phyloP scores from a whole-genome alignment of 2,888 invertebrate species.

The Endomychus coccineus region DNA sequence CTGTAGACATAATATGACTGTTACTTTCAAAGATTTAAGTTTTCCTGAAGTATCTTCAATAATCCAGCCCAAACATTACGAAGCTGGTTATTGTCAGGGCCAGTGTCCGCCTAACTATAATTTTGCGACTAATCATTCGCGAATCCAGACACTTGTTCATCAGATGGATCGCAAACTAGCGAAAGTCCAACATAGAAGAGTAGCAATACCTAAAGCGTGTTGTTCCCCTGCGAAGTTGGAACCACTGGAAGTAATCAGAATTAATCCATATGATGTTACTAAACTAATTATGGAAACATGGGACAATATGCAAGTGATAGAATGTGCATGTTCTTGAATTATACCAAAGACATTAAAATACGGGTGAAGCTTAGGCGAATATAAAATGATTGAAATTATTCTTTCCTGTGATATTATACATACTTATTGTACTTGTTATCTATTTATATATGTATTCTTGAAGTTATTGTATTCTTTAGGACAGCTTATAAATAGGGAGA shows the following conservation, averaged over 20 bases:
- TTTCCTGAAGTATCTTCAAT: constrained; percentile 50
- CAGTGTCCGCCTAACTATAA: constrained; percentile 61
- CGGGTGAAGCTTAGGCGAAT: constrained; percentile 9
- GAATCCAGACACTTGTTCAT: constrained; percentile 61
- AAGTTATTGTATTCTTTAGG: too few relatives aligned
- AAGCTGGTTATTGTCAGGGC: constrained; percentile 65
- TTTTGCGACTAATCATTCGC: constrained; percentile 63
- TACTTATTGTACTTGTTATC: too few relatives aligned
- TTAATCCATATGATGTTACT: constrained; percentile 54
- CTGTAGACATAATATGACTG: constrained; percentile 59
- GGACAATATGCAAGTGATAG: constrained; percentile 63
- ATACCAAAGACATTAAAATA: constrained; percentile 23
- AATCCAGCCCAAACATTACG: constrained; percentile 60
- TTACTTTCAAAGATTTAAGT: constrained; percentile 57
- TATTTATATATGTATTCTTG: too few relatives aligned
- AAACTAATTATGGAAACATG: constrained; percentile 59
- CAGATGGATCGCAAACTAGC: constrained; percentile 47
- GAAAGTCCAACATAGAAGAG: constrained; percentile 30
- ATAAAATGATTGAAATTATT: constrained; percentile 11
- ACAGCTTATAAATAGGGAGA: too few relatives aligned
- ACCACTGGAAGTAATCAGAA: constrained; percentile 57
- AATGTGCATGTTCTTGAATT: constrained; percentile 62
- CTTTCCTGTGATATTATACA: constrained; percentile 16
- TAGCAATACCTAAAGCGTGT: constrained; percentile 51
- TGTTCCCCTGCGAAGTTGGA: constrained; percentile 62